A percentile compares a stretch with the other conserved stretches of the same genome.
Conservation (phyloP, 2,797 vertebrate genomes). For the Brotula barbata region DNA sequence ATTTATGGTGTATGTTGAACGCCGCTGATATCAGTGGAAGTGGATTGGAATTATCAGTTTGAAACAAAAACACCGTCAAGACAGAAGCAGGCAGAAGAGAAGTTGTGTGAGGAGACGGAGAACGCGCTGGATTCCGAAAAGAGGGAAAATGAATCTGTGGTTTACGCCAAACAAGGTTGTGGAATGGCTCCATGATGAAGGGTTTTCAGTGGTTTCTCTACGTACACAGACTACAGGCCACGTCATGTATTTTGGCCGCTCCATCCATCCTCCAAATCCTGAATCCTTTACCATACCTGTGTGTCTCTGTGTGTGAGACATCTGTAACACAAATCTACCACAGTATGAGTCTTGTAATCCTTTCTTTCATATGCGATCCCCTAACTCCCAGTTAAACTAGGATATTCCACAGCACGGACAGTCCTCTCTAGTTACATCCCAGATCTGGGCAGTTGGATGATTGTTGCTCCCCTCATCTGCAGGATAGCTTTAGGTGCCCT, state of each 20-base stretch:
- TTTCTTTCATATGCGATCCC: constrained; percentile 13
- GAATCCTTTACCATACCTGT: neutral
- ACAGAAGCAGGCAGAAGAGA: constrained; percentile 28
- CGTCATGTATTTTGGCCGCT: constrained; percentile 21
- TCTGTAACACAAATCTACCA: constrained; percentile 19
- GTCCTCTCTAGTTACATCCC: constrained; percentile 43
- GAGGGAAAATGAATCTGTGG: constrained; percentile 25
- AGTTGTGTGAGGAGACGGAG: constrained; percentile 11
- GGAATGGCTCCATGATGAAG: constrained; percentile 49
- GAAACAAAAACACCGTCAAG: constrained; percentile 33
- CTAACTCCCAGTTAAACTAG: neutral
- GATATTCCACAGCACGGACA: constrained; percentile 8
- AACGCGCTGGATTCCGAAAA: constrained; percentile 1
- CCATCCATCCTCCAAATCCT: constrained; percentile 15
- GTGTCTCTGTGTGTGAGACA: constrained; percentile 9
- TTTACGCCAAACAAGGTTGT: constrained; percentile 41
- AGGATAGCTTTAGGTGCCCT: constrained; percentile 64
- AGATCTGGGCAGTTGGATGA: constrained; percentile 32
- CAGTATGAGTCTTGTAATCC: constrained; percentile 14
- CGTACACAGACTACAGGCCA: constrained; percentile 7
- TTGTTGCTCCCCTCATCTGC: constrained; percentile 29
- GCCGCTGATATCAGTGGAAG: constrained; percentile 2
- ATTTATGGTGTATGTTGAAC: constrained; percentile 31
- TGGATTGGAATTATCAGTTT: constrained; percentile 42
- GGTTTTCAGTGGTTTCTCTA: constrained; percentile 47